Evolutionary conservation across 2,888 invertebrate genomes (phyloP).

Genomic region (Tiphia femorata): DNA sequence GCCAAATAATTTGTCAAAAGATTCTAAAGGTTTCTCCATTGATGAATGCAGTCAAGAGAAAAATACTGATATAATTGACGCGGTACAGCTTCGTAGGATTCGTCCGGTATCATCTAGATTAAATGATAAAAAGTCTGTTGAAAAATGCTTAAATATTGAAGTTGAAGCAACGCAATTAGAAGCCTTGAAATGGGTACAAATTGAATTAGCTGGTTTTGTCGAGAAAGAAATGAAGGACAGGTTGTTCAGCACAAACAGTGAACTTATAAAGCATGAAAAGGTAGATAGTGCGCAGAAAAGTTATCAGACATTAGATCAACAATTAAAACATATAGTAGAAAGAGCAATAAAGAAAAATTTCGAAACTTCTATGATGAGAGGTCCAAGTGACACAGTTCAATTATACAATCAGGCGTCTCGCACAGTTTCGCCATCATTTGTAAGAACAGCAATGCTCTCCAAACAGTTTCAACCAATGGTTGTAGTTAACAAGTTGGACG

Average conservation of each 20-base stretch:
- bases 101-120: conserved; percentile 32
- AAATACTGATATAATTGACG: conserved; percentile 63
- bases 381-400: conserved; percentile 3
- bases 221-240: conserved; percentile 56
- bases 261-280: conserved; percentile 4
- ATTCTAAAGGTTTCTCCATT: conserved; percentile 24
- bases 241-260: conserved; percentile 20
- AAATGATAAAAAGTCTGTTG: conserved; percentile 44
- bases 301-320: conserved; percentile 49
- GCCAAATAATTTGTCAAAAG: conserved; percentile 21
- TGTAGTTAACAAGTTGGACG: conserved; percentile 47
- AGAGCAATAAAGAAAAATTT: conserved; percentile 60
- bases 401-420: conserved; percentile 17
- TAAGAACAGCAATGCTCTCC: conserved; percentile 52
- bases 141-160: conserved; percentile 62
- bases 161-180: conserved; percentile 59
- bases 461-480: conserved; percentile 60
- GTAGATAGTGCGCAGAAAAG: conserved; percentile 4
- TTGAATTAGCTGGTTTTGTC: conserved; percentile 55
- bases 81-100: conserved; percentile 59
- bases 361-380: conserved; percentile 41
- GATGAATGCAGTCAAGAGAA: conserved; percentile 48
- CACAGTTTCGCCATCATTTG: conserved; percentile 47
- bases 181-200: conserved; percentile 56
- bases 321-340: conserved; percentile 59